A percentile compares a stretch with the other conserved stretches of the same genome.
phyloP scores from a whole-genome alignment of 2,797 vertebrate species.

The Hapalemur alaotrensis region DNA sequence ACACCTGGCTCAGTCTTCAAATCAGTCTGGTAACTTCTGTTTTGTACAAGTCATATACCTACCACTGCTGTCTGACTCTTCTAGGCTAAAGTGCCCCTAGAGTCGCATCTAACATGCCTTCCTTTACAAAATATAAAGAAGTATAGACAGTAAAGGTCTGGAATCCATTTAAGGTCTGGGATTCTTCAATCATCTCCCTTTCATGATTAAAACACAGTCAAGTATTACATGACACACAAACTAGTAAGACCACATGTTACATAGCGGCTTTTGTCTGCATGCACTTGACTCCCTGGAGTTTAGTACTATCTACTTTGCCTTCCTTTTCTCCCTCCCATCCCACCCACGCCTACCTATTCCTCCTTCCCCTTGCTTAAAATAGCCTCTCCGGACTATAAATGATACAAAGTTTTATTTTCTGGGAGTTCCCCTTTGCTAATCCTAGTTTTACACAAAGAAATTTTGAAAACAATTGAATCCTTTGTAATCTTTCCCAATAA shows the following conservation, averaged over 20 bases:
- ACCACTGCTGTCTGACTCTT: background rate
- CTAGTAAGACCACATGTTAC: conserved; percentile 56
- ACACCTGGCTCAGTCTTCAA: background rate
- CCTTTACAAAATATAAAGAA: background rate
- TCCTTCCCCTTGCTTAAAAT: background rate
- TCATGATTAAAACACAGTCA: conserved; percentile 65
- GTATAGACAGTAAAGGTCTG: conserved; percentile 39
- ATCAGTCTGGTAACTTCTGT: background rate
- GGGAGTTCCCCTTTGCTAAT: background rate
- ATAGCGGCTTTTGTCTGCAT: background rate
- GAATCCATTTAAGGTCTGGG: conserved; percentile 61
- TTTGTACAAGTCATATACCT: background rate
- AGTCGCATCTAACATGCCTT: background rate
- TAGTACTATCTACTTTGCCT: background rate
- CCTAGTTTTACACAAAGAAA: background rate
- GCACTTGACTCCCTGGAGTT: background rate
- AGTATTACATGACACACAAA: conserved; percentile 43
- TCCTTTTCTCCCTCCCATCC: background rate
- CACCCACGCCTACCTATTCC: background rate
- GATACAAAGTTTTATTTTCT: background rate
- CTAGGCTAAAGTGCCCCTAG: background rate
- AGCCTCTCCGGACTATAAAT: background rate
- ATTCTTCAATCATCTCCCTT: conserved; percentile 66
- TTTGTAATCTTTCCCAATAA: background rate
- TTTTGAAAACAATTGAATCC: background rate